Evolutionary conservation across 2,113 vertebrate species (phyloP), one percentile per base, ranked within the genome.

Genomic region (Falco punctatus): DNA sequence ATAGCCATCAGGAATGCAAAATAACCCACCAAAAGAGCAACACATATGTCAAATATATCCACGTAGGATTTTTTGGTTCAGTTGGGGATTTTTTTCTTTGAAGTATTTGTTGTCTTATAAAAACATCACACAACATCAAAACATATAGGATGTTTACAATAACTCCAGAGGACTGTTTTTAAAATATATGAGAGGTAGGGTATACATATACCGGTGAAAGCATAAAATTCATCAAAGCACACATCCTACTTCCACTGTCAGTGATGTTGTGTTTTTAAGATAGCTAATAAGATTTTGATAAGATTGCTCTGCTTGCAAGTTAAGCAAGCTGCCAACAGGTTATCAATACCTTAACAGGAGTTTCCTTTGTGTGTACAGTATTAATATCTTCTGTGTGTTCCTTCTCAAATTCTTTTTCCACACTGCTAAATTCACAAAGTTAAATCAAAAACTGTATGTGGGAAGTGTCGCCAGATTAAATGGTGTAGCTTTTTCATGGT

Each of bases 81-180:
- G 16, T 35, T 0, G 3, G 80, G 85, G 33, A 22, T 30, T 69
- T 46, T 70, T 88, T 84, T 81, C 83, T 81, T 81, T 81, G 65
- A 90, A 77, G 23, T 59, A 64, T 82, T 92, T 86, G 70, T 66
- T 61, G 74, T 75, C 55, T 71, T 72, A 79, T 79, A 84, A 91
- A 81, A 96, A 89, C 86, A 86, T 80, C 38, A 90, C 58, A 94
- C 67, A 93, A 95, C 96, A 95, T 83, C 94, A 96, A 97, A 97
- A 95, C 91, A 91, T 94, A 67, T 20, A 95, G 70, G 58, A 55
- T 88, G 86, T 80, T 87, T 95, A 97, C 94, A 95, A 18, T 77
- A 92, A 88, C 59, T 79, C 72, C 75, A 92, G 70, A 82, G 54
- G 35, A 94, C 35, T 66, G 11, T 26, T 86, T 42, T 73, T 61